phyloP scores from a whole-genome alignment of 1,140 invertebrate species.

The Andricus grossulariae region DNA sequence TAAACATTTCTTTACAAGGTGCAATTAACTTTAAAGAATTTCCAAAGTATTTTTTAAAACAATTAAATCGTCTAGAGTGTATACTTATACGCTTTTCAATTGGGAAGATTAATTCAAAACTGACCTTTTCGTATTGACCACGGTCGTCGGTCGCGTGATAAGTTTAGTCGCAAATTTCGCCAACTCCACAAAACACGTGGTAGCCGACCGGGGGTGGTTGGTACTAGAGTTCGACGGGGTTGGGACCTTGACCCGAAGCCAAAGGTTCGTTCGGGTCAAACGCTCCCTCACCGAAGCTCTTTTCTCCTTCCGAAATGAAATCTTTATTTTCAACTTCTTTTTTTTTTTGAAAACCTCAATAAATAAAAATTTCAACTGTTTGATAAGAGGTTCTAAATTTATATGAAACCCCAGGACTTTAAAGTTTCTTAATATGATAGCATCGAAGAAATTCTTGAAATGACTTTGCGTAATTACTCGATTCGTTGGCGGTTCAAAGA shows the following conservation, averaged over 20 bases:
- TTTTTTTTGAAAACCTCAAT: too few species aligned
- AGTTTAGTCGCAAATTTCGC: too few species aligned
- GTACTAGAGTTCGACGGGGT: constrained; percentile 58
- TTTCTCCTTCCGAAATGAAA: constrained; percentile 34
- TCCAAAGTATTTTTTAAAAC: too few species aligned
- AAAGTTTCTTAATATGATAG: neutral
- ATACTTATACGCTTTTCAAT: too few species aligned
- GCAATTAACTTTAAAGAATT: too few species aligned
- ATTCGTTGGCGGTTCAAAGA: neutral
- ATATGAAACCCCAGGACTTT: too few species aligned
- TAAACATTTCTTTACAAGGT: too few species aligned
- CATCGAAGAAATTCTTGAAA: neutral
- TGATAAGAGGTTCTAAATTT: too few species aligned
- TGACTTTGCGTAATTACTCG: neutral
- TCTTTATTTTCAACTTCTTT: constrained; percentile 37
- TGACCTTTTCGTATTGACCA: constrained; percentile 32
- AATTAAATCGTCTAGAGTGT: too few species aligned
- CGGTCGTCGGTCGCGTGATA: constrained; percentile 41
- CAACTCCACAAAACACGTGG: constrained; percentile 43
- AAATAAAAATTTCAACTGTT: too few species aligned
- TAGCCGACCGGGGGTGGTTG: constrained; percentile 58
- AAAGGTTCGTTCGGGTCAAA: constrained; percentile 66
- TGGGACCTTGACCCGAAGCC: constrained; percentile 68
- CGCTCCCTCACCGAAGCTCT: constrained; percentile 52
- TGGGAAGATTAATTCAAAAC: too few species aligned